Base-by-base conservation (phyloP, 2,888 invertebrate genomes). In the Limenitis camilla region DNA sequence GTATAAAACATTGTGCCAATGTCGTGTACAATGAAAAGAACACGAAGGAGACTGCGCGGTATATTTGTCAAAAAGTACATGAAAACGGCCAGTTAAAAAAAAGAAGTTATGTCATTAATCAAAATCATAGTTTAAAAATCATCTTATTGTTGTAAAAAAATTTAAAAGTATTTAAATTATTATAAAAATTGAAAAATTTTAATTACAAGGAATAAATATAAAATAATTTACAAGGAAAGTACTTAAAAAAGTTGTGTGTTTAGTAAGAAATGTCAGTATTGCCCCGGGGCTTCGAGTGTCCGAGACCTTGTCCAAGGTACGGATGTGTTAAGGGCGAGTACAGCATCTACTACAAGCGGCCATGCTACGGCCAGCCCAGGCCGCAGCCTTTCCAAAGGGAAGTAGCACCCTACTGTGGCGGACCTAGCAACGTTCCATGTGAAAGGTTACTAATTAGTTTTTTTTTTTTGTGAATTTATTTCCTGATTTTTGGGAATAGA, bases 311-410 rank as follows among this genome's bases (percentile, higher is more conserved):
- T 10, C 67, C 85, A 0, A 71, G 85, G 58, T 85, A 67, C 63
- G 86, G 85, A 10, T 67, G 62, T 32, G 82, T 84, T 10, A 66
- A 59, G 33, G 82, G 78, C 38, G 83, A 85, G 51, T 76, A 71
- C 62, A 82, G 82, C 57, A 67, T 85, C 44, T 86, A 78, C 65
- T 69, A 83, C 67, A 81, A 84, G 59, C 69, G 86, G 19, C 85
- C 85, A 0, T 66, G 79, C 0, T 85, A 69, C 46, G 86, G 86
- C 2, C 86, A 86, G 56, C 86, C 86, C 0, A 67, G 85, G 30
- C 81, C 76, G 1, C 83, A 85, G 55, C 85, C 86, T 0, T 81
- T 78, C 57, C 76, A 74, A 58, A 73, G 65, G 49, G 84, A 84
- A 61, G 62, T 63, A 9, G 61, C 71, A 0, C 52, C 64, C 7